Evolutionary conservation across 1,140 invertebrate genomes (phyloP).

Genomic region (Metaphire vulgaris): DNA sequence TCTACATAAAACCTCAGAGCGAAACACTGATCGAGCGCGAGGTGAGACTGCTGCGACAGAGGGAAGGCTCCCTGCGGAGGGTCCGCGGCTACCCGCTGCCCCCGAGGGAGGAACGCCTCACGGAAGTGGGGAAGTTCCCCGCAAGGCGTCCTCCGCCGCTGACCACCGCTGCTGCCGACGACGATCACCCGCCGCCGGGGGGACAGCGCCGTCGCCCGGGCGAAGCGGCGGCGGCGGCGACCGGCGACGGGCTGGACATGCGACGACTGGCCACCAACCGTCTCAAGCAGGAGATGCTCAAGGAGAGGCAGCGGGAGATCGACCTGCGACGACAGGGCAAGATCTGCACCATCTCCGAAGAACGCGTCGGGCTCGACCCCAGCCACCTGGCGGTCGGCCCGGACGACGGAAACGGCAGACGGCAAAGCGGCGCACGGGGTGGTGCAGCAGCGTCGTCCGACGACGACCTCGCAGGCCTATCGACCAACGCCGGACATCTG

Average conservation of each 20-base stretch:
- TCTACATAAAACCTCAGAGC: slow-evolving; percentile 7
- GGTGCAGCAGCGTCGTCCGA: background rate
- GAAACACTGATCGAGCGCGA: slow-evolving; percentile 17
- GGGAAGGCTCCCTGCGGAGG: slow-evolving; percentile 14
- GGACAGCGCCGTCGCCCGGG: no score
- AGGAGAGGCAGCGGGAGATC: slow-evolving; percentile 15
- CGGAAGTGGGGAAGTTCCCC: slow-evolving; percentile 1
- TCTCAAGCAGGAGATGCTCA: slow-evolving; percentile 17
- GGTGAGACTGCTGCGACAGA: slow-evolving; percentile 1
- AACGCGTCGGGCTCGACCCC: slow-evolving; percentile 2
- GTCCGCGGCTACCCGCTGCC: slow-evolving; percentile 12
- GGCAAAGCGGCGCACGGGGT: background rate
- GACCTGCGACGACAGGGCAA: slow-evolving; percentile 10
- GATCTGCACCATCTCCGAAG: slow-evolving; percentile 12
- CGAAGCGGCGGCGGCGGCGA: no score
- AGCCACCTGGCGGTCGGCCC: background rate
- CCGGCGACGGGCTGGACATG: background rate
- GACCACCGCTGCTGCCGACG: background rate
- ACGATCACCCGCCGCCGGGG: background rate
- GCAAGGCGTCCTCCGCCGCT: background rate
- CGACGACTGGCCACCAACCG: slow-evolving; percentile 14
- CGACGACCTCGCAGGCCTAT: background rate
- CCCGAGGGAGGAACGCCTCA: background rate
- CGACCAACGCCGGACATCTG: background rate
- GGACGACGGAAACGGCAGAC: background rate